Evolutionary conservation across 1,140 invertebrate species (phyloP).

Genomic region (Trichonephila inaurata): DNA sequence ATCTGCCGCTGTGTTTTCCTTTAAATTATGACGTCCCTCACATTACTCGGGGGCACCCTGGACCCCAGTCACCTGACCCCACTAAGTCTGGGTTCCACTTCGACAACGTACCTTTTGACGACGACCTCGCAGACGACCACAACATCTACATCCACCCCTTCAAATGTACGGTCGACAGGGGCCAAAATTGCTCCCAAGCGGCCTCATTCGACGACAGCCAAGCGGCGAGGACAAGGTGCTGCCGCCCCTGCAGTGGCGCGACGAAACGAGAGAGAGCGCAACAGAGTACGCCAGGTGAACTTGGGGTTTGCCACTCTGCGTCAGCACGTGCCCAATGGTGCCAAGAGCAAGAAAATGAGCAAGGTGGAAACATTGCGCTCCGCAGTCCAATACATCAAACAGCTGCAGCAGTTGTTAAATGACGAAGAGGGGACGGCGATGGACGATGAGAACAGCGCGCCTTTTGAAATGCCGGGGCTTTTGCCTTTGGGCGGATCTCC

Average conservation of each 20-base stretch:
- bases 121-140: conserved; percentile 21
- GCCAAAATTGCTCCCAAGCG: neutral
- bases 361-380: conserved; percentile 96
- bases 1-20: neutral
- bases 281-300: conserved; percentile 94
- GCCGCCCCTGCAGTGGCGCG: conserved; percentile 91
- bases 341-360: conserved; percentile 92
- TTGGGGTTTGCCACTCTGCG: conserved; percentile 92
- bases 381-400: conserved; percentile 95
- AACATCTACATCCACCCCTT: neutral
- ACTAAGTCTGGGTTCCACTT: neutral
- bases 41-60: neutral
- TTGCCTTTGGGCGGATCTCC: conserved; percentile 84
- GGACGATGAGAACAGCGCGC: conserved; percentile 41
- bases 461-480: neutral
- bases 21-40: conserved; percentile 14
- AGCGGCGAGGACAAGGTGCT: conserved; percentile 78
- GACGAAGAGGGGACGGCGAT: conserved; percentile 73
- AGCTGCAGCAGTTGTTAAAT: conserved; percentile 88
- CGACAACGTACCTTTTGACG: conserved; percentile 19
- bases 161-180: neutral
- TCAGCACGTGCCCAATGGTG: conserved; percentile 90
- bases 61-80: neutral
- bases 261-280: conserved; percentile 94
- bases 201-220: conserved; percentile 66